Percentiles rank a stretch among this genome's conserved stretches.
Conservation (phyloP, 2,888 invertebrate genomes). For the Megastigmus dorsalis region DNA sequence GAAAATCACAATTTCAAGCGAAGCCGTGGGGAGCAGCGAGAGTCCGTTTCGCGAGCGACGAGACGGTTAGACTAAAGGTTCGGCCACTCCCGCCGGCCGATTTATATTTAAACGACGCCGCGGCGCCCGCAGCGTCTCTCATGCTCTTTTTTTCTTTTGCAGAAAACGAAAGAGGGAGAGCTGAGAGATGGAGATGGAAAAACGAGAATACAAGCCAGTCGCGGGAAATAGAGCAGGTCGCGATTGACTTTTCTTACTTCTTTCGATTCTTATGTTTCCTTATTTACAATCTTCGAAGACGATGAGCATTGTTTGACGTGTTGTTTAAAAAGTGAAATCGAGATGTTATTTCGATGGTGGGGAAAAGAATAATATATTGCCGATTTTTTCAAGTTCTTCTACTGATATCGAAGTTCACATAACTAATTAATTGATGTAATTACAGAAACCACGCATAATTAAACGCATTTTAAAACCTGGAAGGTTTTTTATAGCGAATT, state of each 20-base stretch:
- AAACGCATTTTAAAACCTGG: too few relatives aligned
- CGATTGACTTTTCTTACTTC: background rate
- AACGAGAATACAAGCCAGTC: slow-evolving; percentile 22
- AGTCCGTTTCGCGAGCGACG: slow-evolving; percentile 63
- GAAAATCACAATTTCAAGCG: too few relatives aligned
- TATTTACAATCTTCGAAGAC: background rate
- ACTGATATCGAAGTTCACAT: too few relatives aligned
- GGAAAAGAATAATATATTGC: too few relatives aligned
- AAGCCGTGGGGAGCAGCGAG: background rate
- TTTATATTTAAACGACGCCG: slow-evolving; percentile 71
- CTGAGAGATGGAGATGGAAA: slow-evolving; percentile 1
- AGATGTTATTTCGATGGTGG: too few relatives aligned
- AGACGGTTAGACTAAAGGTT: slow-evolving; percentile 70
- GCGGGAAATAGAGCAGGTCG: slow-evolving; percentile 23
- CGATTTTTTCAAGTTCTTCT: too few relatives aligned
- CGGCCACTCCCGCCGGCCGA: slow-evolving; percentile 63
- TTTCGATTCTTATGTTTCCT: background rate
- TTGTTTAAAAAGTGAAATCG: too few relatives aligned
- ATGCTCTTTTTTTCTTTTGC: too few relatives aligned
- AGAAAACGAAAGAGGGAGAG: slow-evolving; percentile 1
- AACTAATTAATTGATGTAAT: too few relatives aligned
- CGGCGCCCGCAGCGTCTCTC: slow-evolving; percentile 59
- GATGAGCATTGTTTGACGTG: too few relatives aligned
- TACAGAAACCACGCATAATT: too few relatives aligned
- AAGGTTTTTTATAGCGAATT: too few relatives aligned